phyloP scores from a whole-genome alignment of 2,888 invertebrate genomes.

The Caenorhabditis becei region DNA sequence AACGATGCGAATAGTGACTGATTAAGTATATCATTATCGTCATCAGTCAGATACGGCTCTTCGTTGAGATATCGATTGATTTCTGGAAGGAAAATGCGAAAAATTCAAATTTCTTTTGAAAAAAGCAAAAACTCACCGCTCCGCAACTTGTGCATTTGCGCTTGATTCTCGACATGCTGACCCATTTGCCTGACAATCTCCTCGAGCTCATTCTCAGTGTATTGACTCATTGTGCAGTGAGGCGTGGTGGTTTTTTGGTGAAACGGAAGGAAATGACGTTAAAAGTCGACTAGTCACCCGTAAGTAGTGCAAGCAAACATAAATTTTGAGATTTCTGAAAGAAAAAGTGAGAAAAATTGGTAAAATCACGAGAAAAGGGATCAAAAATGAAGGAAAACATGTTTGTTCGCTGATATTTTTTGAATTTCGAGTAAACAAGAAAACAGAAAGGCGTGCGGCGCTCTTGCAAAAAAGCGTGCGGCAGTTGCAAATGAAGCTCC shows the following conservation, averaged over 20 bases:
- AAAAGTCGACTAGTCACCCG: slow-evolving; percentile 16
- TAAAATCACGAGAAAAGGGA: slow-evolving; percentile 5
- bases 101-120: not conserved
- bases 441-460: slow-evolving; percentile 7
- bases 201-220: slow-evolving; percentile 50
- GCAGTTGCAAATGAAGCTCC: slow-evolving; percentile 18
- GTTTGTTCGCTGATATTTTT: not conserved
- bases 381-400: not conserved
- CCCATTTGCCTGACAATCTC: slow-evolving; percentile 56
- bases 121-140: slow-evolving; percentile 22
- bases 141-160: slow-evolving; percentile 30
- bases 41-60: slow-evolving; percentile 21
- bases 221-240: slow-evolving; percentile 36
- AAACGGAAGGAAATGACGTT: slow-evolving; percentile 38
- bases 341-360: not conserved
- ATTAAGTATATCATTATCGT: slow-evolving; percentile 19
- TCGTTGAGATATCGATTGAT: slow-evolving; percentile 34
- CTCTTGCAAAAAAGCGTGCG: slow-evolving; percentile 8
- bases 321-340: slow-evolving; percentile 11
- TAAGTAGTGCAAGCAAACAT: slow-evolving; percentile 6
- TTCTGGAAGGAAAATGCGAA: slow-evolving; percentile 19
- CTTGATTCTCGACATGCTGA: slow-evolving; percentile 20
- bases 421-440: slow-evolving; percentile 14
- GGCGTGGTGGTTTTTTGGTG: not conserved
- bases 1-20: slow-evolving; percentile 43